phyloP scores from a whole-genome alignment of 2,797 vertebrate genomes.

The Helarctos malayanus region DNA sequence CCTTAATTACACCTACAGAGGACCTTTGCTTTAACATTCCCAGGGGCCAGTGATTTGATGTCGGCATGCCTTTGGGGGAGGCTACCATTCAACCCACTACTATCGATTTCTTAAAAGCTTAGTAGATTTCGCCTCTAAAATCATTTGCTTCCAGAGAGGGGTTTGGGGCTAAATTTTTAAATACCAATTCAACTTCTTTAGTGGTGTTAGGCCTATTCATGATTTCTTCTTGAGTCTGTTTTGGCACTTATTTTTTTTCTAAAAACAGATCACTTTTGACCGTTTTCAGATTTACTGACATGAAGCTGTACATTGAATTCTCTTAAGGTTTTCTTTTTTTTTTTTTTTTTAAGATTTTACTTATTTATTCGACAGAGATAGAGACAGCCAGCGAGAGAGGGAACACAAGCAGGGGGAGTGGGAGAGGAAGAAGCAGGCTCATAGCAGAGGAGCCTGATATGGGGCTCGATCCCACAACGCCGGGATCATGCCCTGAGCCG shows the following conservation, averaged over 20 bases:
- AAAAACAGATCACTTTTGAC: not conserved
- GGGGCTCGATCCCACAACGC: too few relatives aligned
- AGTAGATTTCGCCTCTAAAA: not conserved
- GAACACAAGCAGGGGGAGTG: too few relatives aligned
- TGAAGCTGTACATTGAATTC: constrained; percentile 5
- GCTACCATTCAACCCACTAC: not conserved
- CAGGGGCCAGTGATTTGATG: not conserved
- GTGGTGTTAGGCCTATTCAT: constrained; percentile 10
- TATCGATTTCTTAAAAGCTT: not conserved
- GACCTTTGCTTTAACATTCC: not conserved
- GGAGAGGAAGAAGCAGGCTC: too few relatives aligned
- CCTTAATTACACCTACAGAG: not conserved
- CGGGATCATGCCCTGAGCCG: too few relatives aligned
- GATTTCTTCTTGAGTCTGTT: not conserved
- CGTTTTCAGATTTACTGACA: not conserved
- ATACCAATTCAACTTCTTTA: not conserved
- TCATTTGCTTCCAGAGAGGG: not conserved
- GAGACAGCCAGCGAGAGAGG: too few relatives aligned
- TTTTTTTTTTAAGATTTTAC: too few relatives aligned
- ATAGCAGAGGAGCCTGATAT: too few relatives aligned
- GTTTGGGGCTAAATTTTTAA: not conserved
- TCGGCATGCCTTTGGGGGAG: not conserved
- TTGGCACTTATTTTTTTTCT: not conserved
- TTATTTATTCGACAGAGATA: too few relatives aligned
- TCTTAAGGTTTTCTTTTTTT: not conserved